These are phyloP conservation scores for Orussus abietinus DNA, from an alignment of 1,140 invertebrate genomes.

Conservation along the genomic window DNA sequence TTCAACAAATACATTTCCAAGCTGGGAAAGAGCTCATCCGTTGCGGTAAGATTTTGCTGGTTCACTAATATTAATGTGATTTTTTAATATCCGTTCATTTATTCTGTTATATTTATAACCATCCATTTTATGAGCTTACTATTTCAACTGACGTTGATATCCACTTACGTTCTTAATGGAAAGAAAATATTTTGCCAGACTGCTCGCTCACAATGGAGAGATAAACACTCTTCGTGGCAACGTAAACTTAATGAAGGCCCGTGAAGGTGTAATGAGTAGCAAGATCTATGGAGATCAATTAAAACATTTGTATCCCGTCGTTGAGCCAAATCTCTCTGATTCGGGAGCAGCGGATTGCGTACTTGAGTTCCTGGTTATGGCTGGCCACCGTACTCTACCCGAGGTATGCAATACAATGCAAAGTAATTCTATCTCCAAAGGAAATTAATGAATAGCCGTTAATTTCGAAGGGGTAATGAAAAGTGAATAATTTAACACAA, in stretches of 20 bases:
- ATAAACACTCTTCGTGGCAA: conserved; percentile 98
- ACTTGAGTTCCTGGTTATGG: conserved; percentile 93
- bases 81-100: conserved; percentile 1
- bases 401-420: conserved; percentile 63
- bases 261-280: conserved; percentile 97
- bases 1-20: conserved; percentile 98
- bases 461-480: conserved; percentile 5
- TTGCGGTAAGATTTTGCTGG: conserved; percentile 65
- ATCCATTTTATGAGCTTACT: too few species aligned
- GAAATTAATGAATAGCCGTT: too few species aligned
- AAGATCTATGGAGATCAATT: conserved; percentile 74
- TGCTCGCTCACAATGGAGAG: conserved; percentile 98
- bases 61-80: conserved; percentile 4
- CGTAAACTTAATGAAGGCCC: conserved; percentile 96
- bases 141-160: too few species aligned
- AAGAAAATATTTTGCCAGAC: conserved; percentile 56
- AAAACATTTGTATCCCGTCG: conserved; percentile 91
- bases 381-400: conserved; percentile 82
- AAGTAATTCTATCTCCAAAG: too few species aligned
- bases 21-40: conserved; percentile 99
- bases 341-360: conserved; percentile 97
- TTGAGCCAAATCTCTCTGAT: conserved; percentile 96
- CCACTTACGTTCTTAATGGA: too few species aligned
- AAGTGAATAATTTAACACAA: conserved; percentile 6
- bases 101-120: not conserved